These are phyloP conservation scores for Leptodirus hochenwartii DNA, from an alignment of 2,888 invertebrate species.

Conservation along the genomic window DNA sequence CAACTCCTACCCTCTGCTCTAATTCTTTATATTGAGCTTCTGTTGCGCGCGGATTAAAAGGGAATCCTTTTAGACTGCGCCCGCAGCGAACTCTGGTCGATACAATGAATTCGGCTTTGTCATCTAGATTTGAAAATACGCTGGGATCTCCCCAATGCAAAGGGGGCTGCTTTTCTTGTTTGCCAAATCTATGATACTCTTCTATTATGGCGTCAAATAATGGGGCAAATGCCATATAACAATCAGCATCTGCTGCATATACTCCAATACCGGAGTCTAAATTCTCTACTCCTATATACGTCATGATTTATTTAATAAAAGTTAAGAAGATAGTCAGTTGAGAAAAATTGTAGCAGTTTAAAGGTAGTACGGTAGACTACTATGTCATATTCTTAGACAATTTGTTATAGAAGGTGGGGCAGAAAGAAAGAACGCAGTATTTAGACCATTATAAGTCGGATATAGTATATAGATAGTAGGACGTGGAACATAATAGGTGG, in stretches of 20 bases:
- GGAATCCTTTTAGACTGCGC: conserved; percentile 38
- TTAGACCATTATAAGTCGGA: too few species aligned
- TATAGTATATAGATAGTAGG: too few species aligned
- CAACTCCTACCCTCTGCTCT: conserved; percentile 30
- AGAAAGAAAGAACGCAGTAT: too few species aligned
- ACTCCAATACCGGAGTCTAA: conserved; percentile 45
- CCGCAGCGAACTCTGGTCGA: conserved; percentile 49
- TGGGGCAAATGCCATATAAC: conserved; percentile 42
- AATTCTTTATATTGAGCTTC: conserved; percentile 43
- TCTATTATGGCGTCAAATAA: conserved; percentile 51
- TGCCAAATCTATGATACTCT: conserved; percentile 43
- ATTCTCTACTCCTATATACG: conserved; percentile 41
- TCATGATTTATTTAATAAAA: too few species aligned
- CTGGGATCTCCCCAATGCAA: conserved; percentile 36
- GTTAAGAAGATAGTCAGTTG: too few species aligned
- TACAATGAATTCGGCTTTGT: conserved; percentile 34
- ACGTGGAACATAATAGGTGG: too few species aligned
- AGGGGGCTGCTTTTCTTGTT: conserved; percentile 37
- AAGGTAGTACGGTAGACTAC: too few species aligned
- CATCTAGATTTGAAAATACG: conserved; percentile 7
- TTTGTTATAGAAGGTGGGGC: too few species aligned
- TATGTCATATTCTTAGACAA: too few species aligned
- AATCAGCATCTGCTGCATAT: conserved; percentile 48
- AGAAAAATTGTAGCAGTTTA: too few species aligned
- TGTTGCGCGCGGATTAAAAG: conserved; percentile 49